Base-by-base conservation (phyloP, 2,113 vertebrate species). In the Nycticebus coucang region DNA sequence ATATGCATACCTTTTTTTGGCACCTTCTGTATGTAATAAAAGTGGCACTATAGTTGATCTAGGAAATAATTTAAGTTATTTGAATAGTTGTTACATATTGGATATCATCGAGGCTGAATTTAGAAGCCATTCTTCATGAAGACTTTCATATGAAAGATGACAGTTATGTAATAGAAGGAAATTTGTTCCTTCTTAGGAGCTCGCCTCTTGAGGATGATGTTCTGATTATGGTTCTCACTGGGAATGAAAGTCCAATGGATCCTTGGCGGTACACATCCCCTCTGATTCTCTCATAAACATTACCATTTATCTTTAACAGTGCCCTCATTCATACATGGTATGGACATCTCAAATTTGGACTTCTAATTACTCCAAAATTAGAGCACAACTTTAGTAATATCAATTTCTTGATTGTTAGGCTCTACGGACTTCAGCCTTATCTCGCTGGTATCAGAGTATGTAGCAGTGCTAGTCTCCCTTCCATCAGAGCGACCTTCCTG, bases 141-240 rank as follows among this genome's bases (percentile, higher is more conserved):
- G 22, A 64, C 57, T 88, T 96, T 83, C 74, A 19, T 87, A 22
- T 55, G 85, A 94, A 96, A 94, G 57, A 90, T 75, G 17, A 69
- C 64, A 74, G 69, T 68, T 55, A 74, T 83, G 28, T n/a, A 75
- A 64, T 12, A 77, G 22, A 66, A 83, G 55, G 77, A 35, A 21
- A 55, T 66, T 19, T 91, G 55, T 95, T 74, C 37, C 28, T 55
- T 78, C 35, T 68, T 87, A 78, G 60, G 33, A 79, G 74, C 82
- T 97, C 57, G 68, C 50, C 62, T 93, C 80, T 86, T 71, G 21
- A 95, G 72, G 74, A 55, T 68, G 37, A 84, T 30, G 62, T 5
- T 89, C 71, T 53, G 35, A 81, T 90, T 64, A 86, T 66, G 93
- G 55, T 90, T 89, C 82, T 50, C 82, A 72, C 88, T 87, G 69